A percentile compares a stretch with the other conserved stretches of the same genome.
These are phyloP conservation scores for Philhelius pedissequus DNA, from an alignment of 2,888 invertebrate genomes.

Conservation along the genomic window DNA sequence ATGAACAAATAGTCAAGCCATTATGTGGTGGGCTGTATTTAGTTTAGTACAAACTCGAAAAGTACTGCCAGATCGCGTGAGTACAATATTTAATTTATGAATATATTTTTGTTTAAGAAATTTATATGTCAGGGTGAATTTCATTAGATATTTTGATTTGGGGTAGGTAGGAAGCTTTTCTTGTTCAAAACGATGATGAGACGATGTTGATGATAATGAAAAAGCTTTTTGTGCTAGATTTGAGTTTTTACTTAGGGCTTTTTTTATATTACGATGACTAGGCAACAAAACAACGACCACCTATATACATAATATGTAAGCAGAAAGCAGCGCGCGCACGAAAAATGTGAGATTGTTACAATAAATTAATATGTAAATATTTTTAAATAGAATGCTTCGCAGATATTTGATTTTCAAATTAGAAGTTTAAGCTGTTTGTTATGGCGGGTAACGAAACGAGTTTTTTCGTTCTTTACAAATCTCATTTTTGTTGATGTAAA, in stretches of 20 bases:
- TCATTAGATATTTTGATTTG: constrained; percentile 28
- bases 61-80: constrained; percentile 62
- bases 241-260: not conserved
- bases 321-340: constrained; percentile 22
- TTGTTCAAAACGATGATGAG: not conserved
- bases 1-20: not conserved
- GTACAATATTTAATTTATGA: constrained; percentile 5
- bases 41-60: not conserved
- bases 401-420: constrained; percentile 44
- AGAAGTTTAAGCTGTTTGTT: constrained; percentile 1
- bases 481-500: not conserved
- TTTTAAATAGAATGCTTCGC: constrained; percentile 8
- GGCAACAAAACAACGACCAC: not conserved
- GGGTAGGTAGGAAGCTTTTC: constrained; percentile 11
- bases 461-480: constrained; percentile 1
- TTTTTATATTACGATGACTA: not conserved
- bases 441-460: not conserved
- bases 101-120: not conserved
- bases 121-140: constrained; percentile 61
- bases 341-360: constrained; percentile 19
- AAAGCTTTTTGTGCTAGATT: not conserved
- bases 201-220: not conserved
- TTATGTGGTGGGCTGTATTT: constrained; percentile 35
- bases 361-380: constrained; percentile 31
- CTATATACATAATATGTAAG: no score